phyloP scores from a whole-genome alignment of 2,797 vertebrate species.

The Phylloscopus collybita region DNA sequence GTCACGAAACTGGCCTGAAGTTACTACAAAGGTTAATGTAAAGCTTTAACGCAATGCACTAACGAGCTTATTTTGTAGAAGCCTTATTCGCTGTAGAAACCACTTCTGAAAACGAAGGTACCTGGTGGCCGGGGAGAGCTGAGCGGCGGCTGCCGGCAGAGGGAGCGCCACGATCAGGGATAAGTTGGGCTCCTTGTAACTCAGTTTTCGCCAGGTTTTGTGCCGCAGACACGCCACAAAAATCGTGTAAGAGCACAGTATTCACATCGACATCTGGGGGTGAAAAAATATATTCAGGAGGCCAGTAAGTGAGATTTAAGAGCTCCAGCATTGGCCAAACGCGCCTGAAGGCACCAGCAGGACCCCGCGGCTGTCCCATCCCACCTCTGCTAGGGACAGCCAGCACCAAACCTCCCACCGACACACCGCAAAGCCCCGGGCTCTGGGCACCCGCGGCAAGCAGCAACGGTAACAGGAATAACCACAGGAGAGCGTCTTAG shows the following conservation, averaged over 20 bases:
- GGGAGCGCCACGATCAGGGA: not conserved
- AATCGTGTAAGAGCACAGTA: accelerated
- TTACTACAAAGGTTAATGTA: not conserved
- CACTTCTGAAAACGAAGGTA: accelerated
- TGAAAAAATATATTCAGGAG: not conserved
- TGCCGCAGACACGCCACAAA: not conserved
- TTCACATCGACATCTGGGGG: accelerated
- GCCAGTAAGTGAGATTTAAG: no score
- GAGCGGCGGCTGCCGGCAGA: not conserved
- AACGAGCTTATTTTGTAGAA: not conserved
- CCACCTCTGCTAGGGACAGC: not conserved
- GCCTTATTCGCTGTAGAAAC: not conserved
- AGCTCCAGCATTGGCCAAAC: accelerated
- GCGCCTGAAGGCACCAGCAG: not conserved
- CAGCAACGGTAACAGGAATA: accelerated
- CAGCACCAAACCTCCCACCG: not conserved
- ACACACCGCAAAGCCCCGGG: accelerated
- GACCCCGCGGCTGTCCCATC: accelerated
- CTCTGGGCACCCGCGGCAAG: not conserved
- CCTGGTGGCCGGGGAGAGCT: accelerated
- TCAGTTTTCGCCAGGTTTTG: not conserved
- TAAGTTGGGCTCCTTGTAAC: accelerated
- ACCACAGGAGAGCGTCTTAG: accelerated
- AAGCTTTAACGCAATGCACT: not conserved
- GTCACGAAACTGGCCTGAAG: not conserved